Percentiles rank a stretch among this genome's conserved stretches.
Evolutionary conservation across 1,140 invertebrate species (phyloP).

Genomic region (Atta cephalotes): DNA sequence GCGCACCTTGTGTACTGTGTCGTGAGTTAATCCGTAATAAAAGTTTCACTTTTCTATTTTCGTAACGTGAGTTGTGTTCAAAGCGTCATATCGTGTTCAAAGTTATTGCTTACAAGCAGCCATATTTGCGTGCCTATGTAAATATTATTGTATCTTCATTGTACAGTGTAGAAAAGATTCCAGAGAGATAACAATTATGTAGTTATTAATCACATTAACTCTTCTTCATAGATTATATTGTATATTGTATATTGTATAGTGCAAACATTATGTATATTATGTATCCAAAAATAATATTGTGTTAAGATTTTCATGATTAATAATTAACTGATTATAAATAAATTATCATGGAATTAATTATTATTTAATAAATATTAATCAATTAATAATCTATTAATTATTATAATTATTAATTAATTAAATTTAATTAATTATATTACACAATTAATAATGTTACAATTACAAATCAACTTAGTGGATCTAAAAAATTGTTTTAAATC

Average conservation of each 20-base stretch:
- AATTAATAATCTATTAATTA: not conserved
- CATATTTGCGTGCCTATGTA: constrained; percentile 58
- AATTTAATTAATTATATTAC: not conserved
- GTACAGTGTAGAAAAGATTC: not conserved
- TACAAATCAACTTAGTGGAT: not conserved
- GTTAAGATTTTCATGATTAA: not conserved
- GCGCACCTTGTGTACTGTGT: not conserved
- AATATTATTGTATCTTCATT: not conserved
- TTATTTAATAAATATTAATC: no score
- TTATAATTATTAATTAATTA: not conserved
- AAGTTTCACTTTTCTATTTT: constrained; percentile 45
- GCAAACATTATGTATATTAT: constrained; percentile 8
- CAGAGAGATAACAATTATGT: not conserved
- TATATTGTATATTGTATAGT: not conserved
- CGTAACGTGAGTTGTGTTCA: constrained; percentile 11
- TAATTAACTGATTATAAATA: not conserved
- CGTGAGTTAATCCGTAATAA: constrained; percentile 19
- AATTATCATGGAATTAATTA: not conserved
- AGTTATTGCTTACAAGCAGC: constrained; percentile 33
- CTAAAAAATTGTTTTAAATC: not conserved
- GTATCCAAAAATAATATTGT: constrained; percentile 23
- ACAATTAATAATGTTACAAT: not conserved
- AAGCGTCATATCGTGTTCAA: constrained; percentile 7
- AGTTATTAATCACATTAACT: constrained; percentile 14
- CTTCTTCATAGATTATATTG: not conserved